Conservation (phyloP, 2,888 invertebrate genomes). For the Euplagia quadripunctaria region DNA sequence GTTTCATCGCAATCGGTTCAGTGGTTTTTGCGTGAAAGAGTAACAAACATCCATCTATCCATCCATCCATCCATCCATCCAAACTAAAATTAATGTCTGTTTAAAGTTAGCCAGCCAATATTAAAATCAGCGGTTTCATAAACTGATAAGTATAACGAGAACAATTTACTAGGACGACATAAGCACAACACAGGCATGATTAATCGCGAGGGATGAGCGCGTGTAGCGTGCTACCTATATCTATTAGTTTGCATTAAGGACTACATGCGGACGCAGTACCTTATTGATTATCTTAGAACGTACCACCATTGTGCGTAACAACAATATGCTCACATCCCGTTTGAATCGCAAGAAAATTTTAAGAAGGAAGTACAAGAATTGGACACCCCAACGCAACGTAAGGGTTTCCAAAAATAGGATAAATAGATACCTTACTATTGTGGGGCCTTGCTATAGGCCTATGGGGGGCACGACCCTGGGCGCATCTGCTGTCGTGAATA, state of each 20-base stretch:
- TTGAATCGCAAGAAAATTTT: not conserved
- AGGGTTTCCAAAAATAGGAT: not conserved
- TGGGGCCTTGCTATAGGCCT: not conserved
- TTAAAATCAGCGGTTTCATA: not conserved
- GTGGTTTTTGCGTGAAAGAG: too few relatives aligned
- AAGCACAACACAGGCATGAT: constrained; percentile 29
- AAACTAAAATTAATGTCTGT: too few relatives aligned
- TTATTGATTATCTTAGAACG: constrained; percentile 22
- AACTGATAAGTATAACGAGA: not conserved
- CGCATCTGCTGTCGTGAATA: too few relatives aligned
- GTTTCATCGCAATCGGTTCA: too few relatives aligned
- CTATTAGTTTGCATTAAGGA: constrained; percentile 11
- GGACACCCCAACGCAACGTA: not conserved
- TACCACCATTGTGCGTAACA: not conserved
- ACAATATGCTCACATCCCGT: too few relatives aligned
- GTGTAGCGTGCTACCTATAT: constrained; percentile 16
- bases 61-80: too few relatives aligned
- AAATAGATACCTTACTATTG: not conserved
- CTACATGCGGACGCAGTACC: constrained; percentile 4
- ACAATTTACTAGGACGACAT: constrained; percentile 9
- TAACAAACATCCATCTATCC: too few relatives aligned
- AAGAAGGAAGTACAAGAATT: not conserved
- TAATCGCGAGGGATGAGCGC: constrained; percentile 41
- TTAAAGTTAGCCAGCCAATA: too few relatives aligned
- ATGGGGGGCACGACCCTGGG: too few relatives aligned